A percentile compares a stretch with the other conserved stretches of the same genome.
Conservation (phyloP, 2,888 invertebrate species). For the Dendrolimus houi region DNA sequence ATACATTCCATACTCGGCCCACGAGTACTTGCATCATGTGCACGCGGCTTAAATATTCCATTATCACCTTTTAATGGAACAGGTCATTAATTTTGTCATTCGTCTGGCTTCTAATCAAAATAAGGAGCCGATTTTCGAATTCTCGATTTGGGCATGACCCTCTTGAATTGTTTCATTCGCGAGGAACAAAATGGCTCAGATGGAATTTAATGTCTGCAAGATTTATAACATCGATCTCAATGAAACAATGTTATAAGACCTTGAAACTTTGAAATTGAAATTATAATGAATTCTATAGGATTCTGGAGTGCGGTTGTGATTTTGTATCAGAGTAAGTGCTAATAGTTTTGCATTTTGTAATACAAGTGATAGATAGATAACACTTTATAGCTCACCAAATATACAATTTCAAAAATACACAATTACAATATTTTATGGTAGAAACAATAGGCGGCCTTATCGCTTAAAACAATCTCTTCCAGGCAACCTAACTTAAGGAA, state of each 20-base stretch:
- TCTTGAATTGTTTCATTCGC: slow-evolving; percentile 39
- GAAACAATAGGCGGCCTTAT: no score
- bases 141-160: slow-evolving; percentile 37
- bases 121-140: slow-evolving; percentile 31
- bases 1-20: no score
- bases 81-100: slow-evolving; percentile 51
- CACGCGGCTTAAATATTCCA: not conserved
- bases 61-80: not conserved
- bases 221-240: not conserved
- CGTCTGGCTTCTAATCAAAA: slow-evolving; percentile 47
- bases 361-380: no score
- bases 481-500: no score
- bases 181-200: slow-evolving; percentile 3
- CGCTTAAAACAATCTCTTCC: no score
- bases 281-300: slow-evolving; percentile 40
- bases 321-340: slow-evolving; percentile 51
- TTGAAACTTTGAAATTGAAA: slow-evolving; percentile 4
- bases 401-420: no score
- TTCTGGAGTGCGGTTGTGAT: slow-evolving; percentile 45
- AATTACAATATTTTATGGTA: no score
- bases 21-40: no score
- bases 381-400: no score
- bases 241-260: slow-evolving; percentile 4
- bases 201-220: slow-evolving; percentile 1
- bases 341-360: no score